These are phyloP conservation scores for Montipora efflorescens DNA, from an alignment of 64 coral and sea anemone genomes.

Conservation along the genomic window DNA sequence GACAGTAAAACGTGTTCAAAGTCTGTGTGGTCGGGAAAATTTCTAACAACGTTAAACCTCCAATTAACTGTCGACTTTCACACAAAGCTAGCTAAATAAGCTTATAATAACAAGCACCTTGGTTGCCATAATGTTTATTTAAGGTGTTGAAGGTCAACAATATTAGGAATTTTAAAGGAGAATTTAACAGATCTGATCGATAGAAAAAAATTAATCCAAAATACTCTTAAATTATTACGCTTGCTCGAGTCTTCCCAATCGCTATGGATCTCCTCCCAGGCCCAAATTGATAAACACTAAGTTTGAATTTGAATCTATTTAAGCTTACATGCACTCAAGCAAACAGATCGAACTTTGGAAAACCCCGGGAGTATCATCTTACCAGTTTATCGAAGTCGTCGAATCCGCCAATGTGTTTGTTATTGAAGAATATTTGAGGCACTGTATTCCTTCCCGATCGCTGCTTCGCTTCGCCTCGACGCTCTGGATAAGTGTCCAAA, in stretches of 20 bases:
- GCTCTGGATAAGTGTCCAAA: conserved; percentile 77
- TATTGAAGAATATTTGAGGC: conserved; percentile 97
- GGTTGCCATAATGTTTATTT: not conserved
- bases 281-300: too few relatives aligned
- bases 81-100: too few relatives aligned
- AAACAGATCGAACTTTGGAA: not conserved
- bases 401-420: conserved; percentile 93
- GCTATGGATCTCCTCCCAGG: too few relatives aligned
- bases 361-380: conserved; percentile 2
- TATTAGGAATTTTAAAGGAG: not conserved
- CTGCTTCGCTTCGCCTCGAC: conserved; percentile 74
- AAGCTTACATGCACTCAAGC: not conserved
- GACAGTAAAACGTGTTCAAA: too few relatives aligned
- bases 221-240: too few relatives aligned
- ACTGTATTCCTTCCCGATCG: conserved; percentile 85
- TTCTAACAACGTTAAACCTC: too few relatives aligned
- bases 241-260: too few relatives aligned
- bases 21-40: too few relatives aligned
- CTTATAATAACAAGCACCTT: not conserved
- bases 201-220: too few relatives aligned
- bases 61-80: too few relatives aligned
- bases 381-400: conserved; percentile 93
- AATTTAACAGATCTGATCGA: not conserved
- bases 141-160: not conserved
- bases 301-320: too few relatives aligned